Base-by-base conservation (phyloP, 2,113 vertebrate species). In the Daubentonia madagascariensis region DNA sequence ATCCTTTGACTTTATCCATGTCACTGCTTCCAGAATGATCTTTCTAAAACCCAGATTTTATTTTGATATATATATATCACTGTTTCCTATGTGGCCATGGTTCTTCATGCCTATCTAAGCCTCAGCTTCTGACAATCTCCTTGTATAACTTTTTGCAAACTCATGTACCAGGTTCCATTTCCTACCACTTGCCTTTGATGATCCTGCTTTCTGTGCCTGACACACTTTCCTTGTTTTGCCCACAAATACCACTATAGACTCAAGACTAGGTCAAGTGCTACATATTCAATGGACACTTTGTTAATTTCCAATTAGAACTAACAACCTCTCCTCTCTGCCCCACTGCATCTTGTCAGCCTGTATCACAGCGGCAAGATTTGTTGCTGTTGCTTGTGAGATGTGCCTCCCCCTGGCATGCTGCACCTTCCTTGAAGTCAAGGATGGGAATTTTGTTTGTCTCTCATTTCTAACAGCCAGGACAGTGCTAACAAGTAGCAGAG, bases 71-170 rank as follows among this genome's bases (percentile, higher is more conserved):
- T n/a, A n/a, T 52, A 45, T 28, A 37, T 61, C 30, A 22, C 48
- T 35, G 5, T 37, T 85, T 37, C 11, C 12, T 18, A 9, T 4
- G 9, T 40, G 59, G 6, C 30, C 11, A 0, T 2, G 0, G 13
- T 18, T 63, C 61, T 16, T 93, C 50, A 22, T 30, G 35, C 35
- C 9, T 50, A 22, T 52, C 9, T 20, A 76, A 83, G 25, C 61
- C n/a, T 81, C 20, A 14, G 40, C 25, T 61, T 65, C 14, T 57
- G 35, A 54, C 0, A 18, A 37, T 40, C 7, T 68, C n/a, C 57
- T 59, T 73, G 11, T 18, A 2, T 18, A 59, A 32, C 0, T 45
- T 40, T 43, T 70, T 76, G 13, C 1, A 32, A 25, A 45, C 22
- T 70, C 6, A 13, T 3, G 1, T 22, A 35, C 30, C 30, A 32